Conservation (phyloP, 2,113 vertebrate species). For the Crotalus tigris region DNA sequence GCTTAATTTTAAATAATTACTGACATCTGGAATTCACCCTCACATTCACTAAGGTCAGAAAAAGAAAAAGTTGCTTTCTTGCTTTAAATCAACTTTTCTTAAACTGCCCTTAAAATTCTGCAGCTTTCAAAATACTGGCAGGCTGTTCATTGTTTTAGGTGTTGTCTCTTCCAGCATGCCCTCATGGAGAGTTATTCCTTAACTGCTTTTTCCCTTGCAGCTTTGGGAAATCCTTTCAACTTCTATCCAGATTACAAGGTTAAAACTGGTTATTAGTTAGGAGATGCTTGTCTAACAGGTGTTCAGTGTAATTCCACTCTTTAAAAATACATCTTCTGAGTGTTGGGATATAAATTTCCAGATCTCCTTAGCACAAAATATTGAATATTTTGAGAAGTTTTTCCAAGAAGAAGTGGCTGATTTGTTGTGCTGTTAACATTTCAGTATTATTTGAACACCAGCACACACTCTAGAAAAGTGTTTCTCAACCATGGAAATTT, state of each 20-base stretch:
- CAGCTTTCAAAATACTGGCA: not conserved
- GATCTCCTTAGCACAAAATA: not conserved
- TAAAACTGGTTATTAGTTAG: not conserved
- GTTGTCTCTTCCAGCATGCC: not conserved
- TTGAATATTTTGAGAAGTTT: not conserved
- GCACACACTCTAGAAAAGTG: no score
- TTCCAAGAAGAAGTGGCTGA: not conserved
- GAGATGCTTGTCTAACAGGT: not conserved
- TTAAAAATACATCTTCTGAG: not conserved
- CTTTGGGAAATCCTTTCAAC: not conserved
- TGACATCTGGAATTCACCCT: not conserved
- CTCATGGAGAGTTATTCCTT: not conserved
- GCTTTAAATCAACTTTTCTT: not conserved
- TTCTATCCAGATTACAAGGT: not conserved
- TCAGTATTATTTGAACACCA: not conserved
- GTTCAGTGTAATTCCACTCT: not conserved
- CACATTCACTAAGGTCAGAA: not conserved
- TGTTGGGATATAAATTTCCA: not conserved
- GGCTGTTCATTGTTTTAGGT: not conserved
- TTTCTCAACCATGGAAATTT: no score
- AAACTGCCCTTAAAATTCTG: not conserved
- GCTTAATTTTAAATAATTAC: not conserved
- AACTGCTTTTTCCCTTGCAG: not conserved
- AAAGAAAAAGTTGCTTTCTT: not conserved
- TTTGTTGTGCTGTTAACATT: not conserved